Base-by-base conservation (phyloP, 1,140 invertebrate species). In the Caenorhabditis briggsae region DNA sequence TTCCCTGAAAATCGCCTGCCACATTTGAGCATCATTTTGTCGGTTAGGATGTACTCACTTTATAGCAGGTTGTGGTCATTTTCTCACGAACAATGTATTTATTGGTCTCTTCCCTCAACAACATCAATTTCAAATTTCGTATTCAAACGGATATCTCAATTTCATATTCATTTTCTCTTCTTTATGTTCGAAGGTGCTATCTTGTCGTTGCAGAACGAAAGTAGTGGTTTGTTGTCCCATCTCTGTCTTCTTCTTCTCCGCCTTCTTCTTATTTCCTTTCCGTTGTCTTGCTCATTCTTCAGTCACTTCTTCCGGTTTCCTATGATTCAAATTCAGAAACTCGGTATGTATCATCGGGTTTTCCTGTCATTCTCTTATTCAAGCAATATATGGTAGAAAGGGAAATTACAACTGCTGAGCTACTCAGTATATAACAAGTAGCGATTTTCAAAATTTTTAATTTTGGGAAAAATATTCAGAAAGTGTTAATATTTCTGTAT, bases 161-260 rank as follows among this genome's bases (percentile, higher is more conserved):
- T 70, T 43, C 64, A 70, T 70, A 70, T 48, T 70, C 64, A 70
- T 70, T 70, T n/a, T 48, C 59, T 58, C 56, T n/a, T 58, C n/a
- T 43, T 70, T 12, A 6, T 70, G 41, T 18, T 43, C 33, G 33
- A 70, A 70, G 64, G 64, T 70, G 64, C 46, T 41, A 70, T 70
- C 64, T 70, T 20, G 12, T 48, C 12, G 33, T 70, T 70, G 33
- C 43, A 43, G 23, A 25, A 41, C n/a, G n/a, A 46, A 70, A 70
- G 64, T 70, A 46, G 64, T 70, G 46, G 64, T 70, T 70, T 43
- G 64, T 70, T 46, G 64, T 70, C 64, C 46, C 23, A 2, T 16
- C 23, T 70, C 43, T 70, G 6, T 65, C 12, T 12, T 41, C 33
- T n/a, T 16, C 64, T 16, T 46, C 8, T n/a, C n/a, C n/a, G n/a